These are phyloP conservation scores for Hystrix cristata DNA, from an alignment of 2,113 vertebrate genomes.

Conservation along the genomic window DNA sequence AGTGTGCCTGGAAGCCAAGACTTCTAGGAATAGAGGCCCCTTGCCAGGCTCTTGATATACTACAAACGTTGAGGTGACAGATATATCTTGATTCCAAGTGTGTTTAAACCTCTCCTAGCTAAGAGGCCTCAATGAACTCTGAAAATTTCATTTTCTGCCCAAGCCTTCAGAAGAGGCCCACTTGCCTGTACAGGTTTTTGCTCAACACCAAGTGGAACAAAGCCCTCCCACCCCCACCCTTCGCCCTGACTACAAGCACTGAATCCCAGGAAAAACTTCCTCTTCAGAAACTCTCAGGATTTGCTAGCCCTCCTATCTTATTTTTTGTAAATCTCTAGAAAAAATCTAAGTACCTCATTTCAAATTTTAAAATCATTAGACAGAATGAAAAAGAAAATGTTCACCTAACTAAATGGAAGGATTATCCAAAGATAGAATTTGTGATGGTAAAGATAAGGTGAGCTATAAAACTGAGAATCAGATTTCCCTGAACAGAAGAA, in stretches of 20 bases:
- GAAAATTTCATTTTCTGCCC: neutral
- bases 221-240: neutral
- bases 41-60: neutral
- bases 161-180: neutral
- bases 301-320: neutral
- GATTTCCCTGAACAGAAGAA: neutral
- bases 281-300: neutral
- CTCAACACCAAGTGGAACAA: neutral
- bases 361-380: neutral
- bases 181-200: neutral
- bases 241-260: neutral
- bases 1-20: neutral
- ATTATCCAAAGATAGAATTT: neutral
- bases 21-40: neutral
- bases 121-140: neutral
- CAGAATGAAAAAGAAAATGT: neutral
- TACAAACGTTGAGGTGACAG: neutral
- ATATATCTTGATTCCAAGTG: neutral
- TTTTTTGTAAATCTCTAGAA: neutral
- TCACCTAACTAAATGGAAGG: neutral
- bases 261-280: neutral
- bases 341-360: neutral
- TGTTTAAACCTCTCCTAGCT: neutral
- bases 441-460: neutral
- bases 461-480: slow-evolving; percentile 18